Evolutionary conservation across 2,888 invertebrate species (phyloP).

Genomic region (Neoaliturus tenellus): DNA sequence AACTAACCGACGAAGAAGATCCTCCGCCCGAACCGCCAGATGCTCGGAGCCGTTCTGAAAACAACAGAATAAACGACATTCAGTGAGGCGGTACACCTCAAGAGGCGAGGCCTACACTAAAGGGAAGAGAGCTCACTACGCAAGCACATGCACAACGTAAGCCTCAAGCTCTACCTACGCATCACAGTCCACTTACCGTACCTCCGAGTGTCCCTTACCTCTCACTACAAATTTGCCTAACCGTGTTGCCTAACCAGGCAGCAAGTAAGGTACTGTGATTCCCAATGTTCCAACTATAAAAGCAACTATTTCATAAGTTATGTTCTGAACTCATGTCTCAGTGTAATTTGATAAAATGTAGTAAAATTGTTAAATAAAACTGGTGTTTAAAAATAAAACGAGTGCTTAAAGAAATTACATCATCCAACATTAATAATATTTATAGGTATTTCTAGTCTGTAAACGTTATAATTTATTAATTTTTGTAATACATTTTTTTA

Average conservation of each 20-base stretch:
- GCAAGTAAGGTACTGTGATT: background rate
- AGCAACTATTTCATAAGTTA: background rate
- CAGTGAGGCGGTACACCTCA: background rate
- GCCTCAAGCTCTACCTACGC: slow-evolving; percentile 32
- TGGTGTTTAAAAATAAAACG: too few species aligned
- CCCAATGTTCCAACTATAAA: background rate
- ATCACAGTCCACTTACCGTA: background rate
- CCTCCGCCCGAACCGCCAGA: slow-evolving; percentile 52
- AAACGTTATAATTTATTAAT: too few species aligned
- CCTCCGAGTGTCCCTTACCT: background rate
- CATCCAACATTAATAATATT: too few species aligned
- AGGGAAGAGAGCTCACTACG: slow-evolving; percentile 47
- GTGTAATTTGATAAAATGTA: too few species aligned
- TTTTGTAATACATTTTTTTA: too few species aligned
- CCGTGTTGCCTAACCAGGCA: background rate
- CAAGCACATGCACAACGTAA: slow-evolving; percentile 49
- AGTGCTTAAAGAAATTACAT: too few species aligned
- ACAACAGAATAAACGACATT: slow-evolving; percentile 3
- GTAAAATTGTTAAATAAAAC: too few species aligned
- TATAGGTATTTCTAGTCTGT: too few species aligned
- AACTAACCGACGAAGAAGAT: slow-evolving; percentile 55
- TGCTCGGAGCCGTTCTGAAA: slow-evolving; percentile 61
- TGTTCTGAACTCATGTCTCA: too few species aligned
- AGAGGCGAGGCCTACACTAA: background rate
- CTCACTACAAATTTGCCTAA: background rate